Conservation (phyloP, 1,140 invertebrate genomes). For the Drosophila kepulauana region DNA sequence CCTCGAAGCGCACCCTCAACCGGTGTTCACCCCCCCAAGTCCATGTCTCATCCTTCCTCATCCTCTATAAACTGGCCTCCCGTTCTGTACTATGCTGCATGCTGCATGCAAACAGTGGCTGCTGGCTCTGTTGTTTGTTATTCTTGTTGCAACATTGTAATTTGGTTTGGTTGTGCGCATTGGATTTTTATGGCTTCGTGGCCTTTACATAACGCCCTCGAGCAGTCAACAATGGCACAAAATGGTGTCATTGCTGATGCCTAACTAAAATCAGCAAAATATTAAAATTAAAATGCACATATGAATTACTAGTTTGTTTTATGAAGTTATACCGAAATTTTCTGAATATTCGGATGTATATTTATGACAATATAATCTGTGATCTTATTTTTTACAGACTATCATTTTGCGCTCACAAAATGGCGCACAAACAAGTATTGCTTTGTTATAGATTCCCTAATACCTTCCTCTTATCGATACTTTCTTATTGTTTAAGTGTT, state of each 20-base stretch:
- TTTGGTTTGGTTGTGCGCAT: conserved; percentile 41
- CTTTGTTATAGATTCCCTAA: no score
- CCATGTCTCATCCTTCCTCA: background rate
- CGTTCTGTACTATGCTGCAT: background rate
- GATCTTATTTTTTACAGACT: no score
- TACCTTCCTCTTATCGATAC: no score
- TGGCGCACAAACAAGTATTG: no score
- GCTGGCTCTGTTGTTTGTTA: conserved; percentile 35
- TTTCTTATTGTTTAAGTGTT: no score
- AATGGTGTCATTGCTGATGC: conserved; percentile 2
- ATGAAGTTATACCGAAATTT: no score
- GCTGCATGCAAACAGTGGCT: conserved; percentile 45
- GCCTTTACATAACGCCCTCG: conserved; percentile 37
- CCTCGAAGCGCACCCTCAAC: background rate
- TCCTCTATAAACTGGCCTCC: background rate
- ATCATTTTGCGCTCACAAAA: no score
- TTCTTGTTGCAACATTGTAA: conserved; percentile 64
- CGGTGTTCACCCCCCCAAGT: conserved; percentile 10
- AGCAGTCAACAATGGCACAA: conserved; percentile 39
- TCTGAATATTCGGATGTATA: no score
- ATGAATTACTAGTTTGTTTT: no score
- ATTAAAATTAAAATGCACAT: no score
- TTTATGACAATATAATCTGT: no score
- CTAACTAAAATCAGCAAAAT: no score
- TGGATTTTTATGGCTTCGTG: conserved; percentile 53